Conservation (phyloP, 2,888 invertebrate species). For the Ornithoptera priamus region DNA sequence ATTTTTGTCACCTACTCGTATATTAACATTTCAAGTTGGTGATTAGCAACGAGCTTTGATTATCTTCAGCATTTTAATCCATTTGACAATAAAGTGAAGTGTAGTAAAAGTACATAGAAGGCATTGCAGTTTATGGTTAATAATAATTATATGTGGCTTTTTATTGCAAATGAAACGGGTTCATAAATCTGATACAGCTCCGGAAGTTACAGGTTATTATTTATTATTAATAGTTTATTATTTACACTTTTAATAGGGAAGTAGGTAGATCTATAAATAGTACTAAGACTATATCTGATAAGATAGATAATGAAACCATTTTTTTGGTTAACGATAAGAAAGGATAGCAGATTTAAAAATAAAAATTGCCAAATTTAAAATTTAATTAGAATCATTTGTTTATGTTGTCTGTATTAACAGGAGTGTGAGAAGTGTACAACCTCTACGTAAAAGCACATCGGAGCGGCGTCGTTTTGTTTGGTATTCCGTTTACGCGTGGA, state of each 20-base stretch:
- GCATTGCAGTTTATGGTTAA: slow-evolving; percentile 10
- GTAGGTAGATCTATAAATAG: neutral
- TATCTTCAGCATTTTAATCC: slow-evolving; percentile 28
- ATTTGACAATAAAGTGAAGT: slow-evolving; percentile 12
- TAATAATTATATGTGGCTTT: slow-evolving; percentile 19
- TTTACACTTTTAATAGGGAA: neutral
- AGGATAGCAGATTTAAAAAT: no score
- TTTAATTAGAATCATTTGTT: no score
- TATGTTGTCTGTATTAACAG: slow-evolving; percentile 44
- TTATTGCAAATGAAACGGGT: slow-evolving; percentile 7
- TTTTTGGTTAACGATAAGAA: no score
- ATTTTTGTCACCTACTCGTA: no score
- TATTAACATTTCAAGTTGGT: neutral
- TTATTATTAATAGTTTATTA: neutral
- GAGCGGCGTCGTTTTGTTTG: slow-evolving; percentile 80
- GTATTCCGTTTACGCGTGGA: slow-evolving; percentile 88
- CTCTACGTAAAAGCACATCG: slow-evolving; percentile 63
- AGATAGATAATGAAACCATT: no score
- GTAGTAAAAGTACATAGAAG: slow-evolving; percentile 14
- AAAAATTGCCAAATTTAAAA: no score
- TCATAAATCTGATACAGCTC: neutral
- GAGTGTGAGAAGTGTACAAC: slow-evolving; percentile 71
- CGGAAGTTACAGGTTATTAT: neutral
- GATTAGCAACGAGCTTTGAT: slow-evolving; percentile 31
- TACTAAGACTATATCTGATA: no score